Percentiles rank a stretch among this genome's conserved stretches.
Conservation (phyloP, 1,140 invertebrate genomes). For the Carcinoscorpius rotundicauda region DNA sequence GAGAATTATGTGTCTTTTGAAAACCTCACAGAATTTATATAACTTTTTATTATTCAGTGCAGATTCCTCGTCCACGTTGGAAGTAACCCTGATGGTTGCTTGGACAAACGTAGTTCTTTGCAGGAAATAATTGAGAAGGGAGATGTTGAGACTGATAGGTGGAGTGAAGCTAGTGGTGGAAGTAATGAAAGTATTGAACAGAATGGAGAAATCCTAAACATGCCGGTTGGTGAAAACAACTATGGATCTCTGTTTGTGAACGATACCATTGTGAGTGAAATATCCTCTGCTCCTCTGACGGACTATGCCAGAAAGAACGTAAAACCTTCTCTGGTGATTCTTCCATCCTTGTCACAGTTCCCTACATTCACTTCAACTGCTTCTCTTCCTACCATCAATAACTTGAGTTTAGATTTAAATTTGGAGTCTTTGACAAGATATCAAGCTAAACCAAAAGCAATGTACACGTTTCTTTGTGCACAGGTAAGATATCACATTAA, state of each 20-base stretch:
- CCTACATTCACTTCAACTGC: no score
- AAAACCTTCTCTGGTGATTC: slow-evolving; percentile 5
- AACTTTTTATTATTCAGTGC: no score
- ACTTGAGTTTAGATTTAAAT: slow-evolving; percentile 34
- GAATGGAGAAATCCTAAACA: no score
- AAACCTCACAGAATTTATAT: no score
- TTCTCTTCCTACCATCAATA: slow-evolving; percentile 23
- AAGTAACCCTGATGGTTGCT: no score
- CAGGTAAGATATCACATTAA: slow-evolving; percentile 22
- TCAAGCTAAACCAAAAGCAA: slow-evolving; percentile 35
- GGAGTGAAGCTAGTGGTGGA: no score
- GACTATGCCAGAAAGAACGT: slow-evolving; percentile 12
- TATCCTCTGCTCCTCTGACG: slow-evolving; percentile 17
- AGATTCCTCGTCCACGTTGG: no score
- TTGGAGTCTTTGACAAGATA: slow-evolving; percentile 36
- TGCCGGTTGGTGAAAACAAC: background rate
- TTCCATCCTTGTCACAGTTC: slow-evolving; percentile 5
- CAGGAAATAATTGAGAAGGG: no score
- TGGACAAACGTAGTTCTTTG: no score
- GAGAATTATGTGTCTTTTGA: no score
- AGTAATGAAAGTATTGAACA: no score
- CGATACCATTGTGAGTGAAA: slow-evolving; percentile 14
- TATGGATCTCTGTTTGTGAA: slow-evolving; percentile 15
- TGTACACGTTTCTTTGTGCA: slow-evolving; percentile 41
- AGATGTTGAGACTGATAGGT: no score